A percentile compares a stretch with the other conserved stretches of the same genome.
Evolutionary conservation across 2,797 vertebrate genomes (phyloP).

Genomic region (Adelosebastes latens): DNA sequence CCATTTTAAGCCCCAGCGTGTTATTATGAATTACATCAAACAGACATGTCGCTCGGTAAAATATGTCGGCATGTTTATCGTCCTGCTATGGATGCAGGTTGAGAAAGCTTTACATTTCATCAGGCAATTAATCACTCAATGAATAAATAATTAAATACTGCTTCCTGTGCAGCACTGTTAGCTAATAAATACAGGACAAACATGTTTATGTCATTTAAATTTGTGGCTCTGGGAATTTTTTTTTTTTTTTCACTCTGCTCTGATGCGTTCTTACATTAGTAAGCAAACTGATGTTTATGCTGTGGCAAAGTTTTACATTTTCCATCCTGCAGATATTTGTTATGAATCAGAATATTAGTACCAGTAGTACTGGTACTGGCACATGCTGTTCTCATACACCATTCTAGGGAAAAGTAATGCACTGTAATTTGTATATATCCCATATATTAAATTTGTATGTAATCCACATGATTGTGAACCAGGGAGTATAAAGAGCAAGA

Average conservation of each 20-base stretch:
- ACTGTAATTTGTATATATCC: too few species aligned
- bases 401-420: too few species aligned
- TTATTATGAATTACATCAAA: not conserved
- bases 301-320: not conserved
- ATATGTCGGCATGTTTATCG: not conserved
- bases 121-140: not conserved
- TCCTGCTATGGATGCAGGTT: not conserved
- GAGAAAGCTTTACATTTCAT: not conserved
- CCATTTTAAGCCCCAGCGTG: not conserved
- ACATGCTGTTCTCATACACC: too few species aligned
- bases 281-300: too few species aligned
- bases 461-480: too few species aligned
- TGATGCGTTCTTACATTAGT: too few species aligned
- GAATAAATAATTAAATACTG: not conserved
- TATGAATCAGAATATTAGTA: not conserved
- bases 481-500: too few species aligned
- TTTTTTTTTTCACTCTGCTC: too few species aligned
- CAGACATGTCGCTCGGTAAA: not conserved
- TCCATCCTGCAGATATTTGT: not conserved
- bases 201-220: not conserved
- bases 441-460: too few species aligned
- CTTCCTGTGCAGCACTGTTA: not conserved
- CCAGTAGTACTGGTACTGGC: too few species aligned
- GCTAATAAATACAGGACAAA: not conserved
- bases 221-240: not conserved